These are phyloP conservation scores for Siphlonurus alternatus DNA, from an alignment of 2,888 invertebrate genomes.

Conservation along the genomic window DNA sequence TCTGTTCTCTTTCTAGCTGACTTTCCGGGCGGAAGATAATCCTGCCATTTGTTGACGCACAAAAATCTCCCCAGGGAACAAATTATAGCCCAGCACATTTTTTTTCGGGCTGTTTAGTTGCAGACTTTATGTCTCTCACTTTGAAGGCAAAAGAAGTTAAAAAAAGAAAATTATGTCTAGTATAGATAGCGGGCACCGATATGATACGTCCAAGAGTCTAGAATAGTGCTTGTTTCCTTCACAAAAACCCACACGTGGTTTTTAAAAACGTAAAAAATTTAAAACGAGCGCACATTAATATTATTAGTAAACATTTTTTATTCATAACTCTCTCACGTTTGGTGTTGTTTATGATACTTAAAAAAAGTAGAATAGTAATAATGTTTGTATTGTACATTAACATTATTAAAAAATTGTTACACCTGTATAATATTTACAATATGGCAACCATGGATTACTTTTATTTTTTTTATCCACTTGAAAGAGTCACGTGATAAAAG, in stretches of 20 bases:
- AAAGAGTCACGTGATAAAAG: neutral
- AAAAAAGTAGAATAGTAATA: neutral
- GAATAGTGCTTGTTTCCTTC: too few relatives aligned
- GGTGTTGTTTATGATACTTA: neutral
- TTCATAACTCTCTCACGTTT: neutral
- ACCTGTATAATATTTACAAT: neutral
- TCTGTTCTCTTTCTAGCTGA: neutral
- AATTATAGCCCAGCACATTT: neutral
- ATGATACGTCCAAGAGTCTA: too few relatives aligned
- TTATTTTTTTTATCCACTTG: neutral
- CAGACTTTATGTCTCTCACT: neutral
- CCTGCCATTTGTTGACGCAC: neutral
- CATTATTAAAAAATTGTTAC: neutral
- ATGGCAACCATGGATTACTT: neutral
- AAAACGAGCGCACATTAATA: too few relatives aligned
- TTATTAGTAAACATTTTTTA: neutral
- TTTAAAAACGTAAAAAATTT: too few relatives aligned
- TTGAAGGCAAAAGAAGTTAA: neutral
- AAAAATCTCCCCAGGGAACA: neutral
- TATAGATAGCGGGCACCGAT: neutral
- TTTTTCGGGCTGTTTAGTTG: neutral
- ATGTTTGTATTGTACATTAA: neutral
- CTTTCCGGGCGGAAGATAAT: neutral
- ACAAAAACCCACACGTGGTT: too few relatives aligned
- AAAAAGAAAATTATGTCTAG: too few relatives aligned